phyloP scores from a whole-genome alignment of 2,113 vertebrate genomes.

The Heloderma charlesbogerti region DNA sequence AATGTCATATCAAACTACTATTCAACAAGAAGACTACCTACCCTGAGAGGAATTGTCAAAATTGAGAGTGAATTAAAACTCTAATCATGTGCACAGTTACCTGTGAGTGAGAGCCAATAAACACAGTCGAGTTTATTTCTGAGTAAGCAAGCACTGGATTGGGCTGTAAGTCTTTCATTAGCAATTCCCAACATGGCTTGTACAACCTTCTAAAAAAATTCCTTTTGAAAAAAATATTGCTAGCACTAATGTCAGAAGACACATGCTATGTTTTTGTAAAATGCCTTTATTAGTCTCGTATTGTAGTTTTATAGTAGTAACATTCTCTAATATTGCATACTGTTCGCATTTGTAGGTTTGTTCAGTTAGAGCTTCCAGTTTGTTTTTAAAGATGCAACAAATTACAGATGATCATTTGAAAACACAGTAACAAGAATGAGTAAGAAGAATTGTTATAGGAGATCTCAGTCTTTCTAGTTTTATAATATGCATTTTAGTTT shows the following conservation, averaged over 20 bases:
- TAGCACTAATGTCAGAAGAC: conserved; percentile 18
- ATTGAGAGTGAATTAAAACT: background rate
- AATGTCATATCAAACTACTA: background rate
- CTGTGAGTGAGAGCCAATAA: no score
- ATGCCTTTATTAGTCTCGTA: conserved; percentile 77
- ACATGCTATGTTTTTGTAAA: conserved; percentile 63
- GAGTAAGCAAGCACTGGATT: background rate
- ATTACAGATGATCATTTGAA: conserved; percentile 48
- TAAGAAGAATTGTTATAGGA: conserved; percentile 38
- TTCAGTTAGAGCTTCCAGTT: conserved; percentile 59
- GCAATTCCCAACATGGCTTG: background rate
- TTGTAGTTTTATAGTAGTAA: conserved; percentile 68
- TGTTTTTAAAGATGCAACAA: conserved; percentile 67
- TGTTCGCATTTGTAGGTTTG: conserved; percentile 62
- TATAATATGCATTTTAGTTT: conserved; percentile 17
- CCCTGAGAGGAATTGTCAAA: background rate
- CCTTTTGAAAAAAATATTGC: conserved; percentile 53
- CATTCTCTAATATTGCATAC: conserved; percentile 81
- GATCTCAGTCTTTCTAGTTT: conserved; percentile 28
- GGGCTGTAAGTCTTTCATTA: background rate
- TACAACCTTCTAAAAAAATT: background rate
- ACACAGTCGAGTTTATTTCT: background rate
- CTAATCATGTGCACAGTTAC: background rate
- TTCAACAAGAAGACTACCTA: background rate
- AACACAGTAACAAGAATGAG: conserved; percentile 35